Evolutionary conservation across 2,797 vertebrate genomes (phyloP), one percentile per base, ranked within the genome.

Genomic region (Xenentodon cancila): DNA sequence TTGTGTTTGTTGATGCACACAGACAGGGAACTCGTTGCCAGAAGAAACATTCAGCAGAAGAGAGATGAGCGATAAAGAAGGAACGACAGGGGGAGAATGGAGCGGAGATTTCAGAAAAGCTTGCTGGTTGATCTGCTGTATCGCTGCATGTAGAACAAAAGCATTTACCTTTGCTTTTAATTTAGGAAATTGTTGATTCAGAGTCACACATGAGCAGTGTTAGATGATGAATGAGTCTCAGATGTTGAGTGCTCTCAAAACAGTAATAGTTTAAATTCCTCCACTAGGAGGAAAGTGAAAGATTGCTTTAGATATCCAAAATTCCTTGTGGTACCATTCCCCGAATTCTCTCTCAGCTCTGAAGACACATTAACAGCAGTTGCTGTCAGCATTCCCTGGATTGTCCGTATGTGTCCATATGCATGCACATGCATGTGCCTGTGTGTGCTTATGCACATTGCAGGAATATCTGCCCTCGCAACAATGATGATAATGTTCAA

Each of bases 1-100:
- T 83, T 64, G 82, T 92, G 90, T 92, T 93, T 93, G 91, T 92
- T 90, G 92, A 93, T 87, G 87, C 91, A 86, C 71, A 82, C 70
- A 87, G 90, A 90, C 90, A 67, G 88, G 85, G 79, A 80, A 74
- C 73, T 1, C 71, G 86, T 88, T 78, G 89, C 89, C 92, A 93
- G 89, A 81, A 89, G 90, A 92, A 92, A 93, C 89, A 91, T 82
- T 72, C 83, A 78, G 70, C 13, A n/a, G 55, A 81, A 68, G 64
- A 57, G 73, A 88, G 83, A 77, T 79, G 80, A 79, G 77, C 64
- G 74, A 80, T 70, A 64, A 64, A 66, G 54, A 67, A 40, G 66
- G 64, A 71, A 48, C 55, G 53, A 52, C 22, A 59, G 46, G 51
- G 70, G 53, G 66, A 58, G 71, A 73, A 55, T 42, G 53, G 55